These are phyloP conservation scores for Cirrhinus mrigala DNA, from an alignment of 2,797 vertebrate species.

Conservation along the genomic window DNA sequence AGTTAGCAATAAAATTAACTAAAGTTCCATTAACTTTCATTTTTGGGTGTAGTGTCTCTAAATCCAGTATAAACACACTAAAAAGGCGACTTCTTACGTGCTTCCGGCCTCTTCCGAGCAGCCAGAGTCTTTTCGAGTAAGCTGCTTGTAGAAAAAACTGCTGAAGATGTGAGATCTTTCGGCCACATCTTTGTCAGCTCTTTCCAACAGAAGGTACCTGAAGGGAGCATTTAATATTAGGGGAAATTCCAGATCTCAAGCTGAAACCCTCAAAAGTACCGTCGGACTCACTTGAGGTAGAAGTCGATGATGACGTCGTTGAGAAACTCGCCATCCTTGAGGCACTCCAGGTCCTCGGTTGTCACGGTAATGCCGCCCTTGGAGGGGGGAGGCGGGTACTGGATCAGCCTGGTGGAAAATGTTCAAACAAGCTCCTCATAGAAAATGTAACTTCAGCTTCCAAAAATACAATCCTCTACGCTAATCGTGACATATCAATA, in stretches of 20 bases:
- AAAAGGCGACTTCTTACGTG: conserved; percentile 43
- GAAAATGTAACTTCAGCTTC: conserved; percentile 40
- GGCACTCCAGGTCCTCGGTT: conserved; percentile 89
- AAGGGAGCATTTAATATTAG: background rate
- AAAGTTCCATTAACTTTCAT: background rate
- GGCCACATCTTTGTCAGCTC: conserved; percentile 78
- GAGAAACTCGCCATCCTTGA: conserved; percentile 89
- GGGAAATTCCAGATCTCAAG: background rate
- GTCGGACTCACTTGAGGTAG: conserved; percentile 79
- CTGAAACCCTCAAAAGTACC: background rate
- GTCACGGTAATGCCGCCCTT: conserved; percentile 92
- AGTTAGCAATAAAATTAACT: background rate
- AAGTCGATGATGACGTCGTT: conserved; percentile 99
- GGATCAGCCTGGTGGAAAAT: conserved; percentile 84
- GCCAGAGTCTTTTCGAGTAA: conserved; percentile 84
- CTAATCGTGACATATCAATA: conserved; percentile 33
- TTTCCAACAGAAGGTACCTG: conserved; percentile 90
- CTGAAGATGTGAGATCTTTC: conserved; percentile 92
- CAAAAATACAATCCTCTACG: conserved; percentile 35
- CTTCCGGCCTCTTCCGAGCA: conserved; percentile 74
- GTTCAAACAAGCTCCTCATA: conserved; percentile 12
- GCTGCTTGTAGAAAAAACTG: conserved; percentile 96
- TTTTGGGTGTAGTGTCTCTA: background rate
- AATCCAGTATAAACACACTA: background rate
- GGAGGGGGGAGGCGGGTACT: conserved; percentile 89